These are phyloP conservation scores for Leptinotarsa rubiginosa DNA, from an alignment of 2,888 invertebrate species.

Conservation along the genomic window DNA sequence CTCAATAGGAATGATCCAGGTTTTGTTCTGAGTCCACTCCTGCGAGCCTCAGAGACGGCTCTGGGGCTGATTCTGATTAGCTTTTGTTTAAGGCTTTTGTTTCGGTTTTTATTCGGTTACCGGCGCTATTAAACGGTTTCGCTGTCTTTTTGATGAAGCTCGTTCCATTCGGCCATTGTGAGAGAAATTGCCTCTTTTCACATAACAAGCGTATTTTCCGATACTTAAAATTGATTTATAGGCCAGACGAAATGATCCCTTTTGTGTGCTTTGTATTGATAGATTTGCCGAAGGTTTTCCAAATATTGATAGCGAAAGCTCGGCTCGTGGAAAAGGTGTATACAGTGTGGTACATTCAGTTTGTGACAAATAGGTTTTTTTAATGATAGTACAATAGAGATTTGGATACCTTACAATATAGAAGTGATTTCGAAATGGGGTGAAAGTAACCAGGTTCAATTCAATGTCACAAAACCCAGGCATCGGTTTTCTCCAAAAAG, in stretches of 20 bases:
- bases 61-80: constrained; percentile 54
- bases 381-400: no score
- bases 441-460: no score
- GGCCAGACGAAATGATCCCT: constrained; percentile 39
- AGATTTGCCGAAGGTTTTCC: constrained; percentile 30
- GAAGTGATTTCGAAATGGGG: no score
- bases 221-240: constrained; percentile 50
- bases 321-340: constrained; percentile 17
- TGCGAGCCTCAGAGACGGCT: constrained; percentile 27
- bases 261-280: constrained; percentile 43
- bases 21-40: constrained; percentile 38
- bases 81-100: constrained; percentile 57
- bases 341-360: not conserved
- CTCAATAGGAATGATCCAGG: not conserved
- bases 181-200: constrained; percentile 49
- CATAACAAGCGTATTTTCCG: constrained; percentile 49
- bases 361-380: no score
- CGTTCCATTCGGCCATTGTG: constrained; percentile 47
- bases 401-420: no score
- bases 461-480: no score
- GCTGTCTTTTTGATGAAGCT: constrained; percentile 51
- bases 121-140: constrained; percentile 51
- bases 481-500: no score
- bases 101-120: constrained; percentile 47
- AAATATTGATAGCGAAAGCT: constrained; percentile 31